A percentile compares a stretch with the other conserved stretches of the same genome.
Conservation (phyloP, 2,888 invertebrate genomes). For the Drosophila lutescens region DNA sequence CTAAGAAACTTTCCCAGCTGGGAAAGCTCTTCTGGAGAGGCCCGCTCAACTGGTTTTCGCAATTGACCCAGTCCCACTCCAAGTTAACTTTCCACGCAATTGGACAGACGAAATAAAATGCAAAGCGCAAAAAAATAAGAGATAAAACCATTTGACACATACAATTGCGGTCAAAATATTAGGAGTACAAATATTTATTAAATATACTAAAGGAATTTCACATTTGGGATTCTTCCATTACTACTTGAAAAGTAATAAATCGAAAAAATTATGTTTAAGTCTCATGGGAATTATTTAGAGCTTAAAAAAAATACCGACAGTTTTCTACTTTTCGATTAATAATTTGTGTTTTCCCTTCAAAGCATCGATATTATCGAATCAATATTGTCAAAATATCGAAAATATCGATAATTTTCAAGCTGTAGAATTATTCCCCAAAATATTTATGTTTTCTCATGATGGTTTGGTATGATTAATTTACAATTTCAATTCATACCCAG, state of each 20-base stretch:
- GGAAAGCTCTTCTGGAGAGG: conserved; percentile 25
- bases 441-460: no score
- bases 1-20: conserved; percentile 29
- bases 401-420: no score
- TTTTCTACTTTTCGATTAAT: no score
- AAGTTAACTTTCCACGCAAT: conserved; percentile 67
- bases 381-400: no score
- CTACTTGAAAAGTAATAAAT: no score
- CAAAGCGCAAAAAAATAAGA: conserved; percentile 20
- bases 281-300: not conserved
- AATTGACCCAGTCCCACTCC: conserved; percentile 67
- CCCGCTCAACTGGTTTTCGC: conserved; percentile 52
- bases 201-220: no score
- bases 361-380: no score
- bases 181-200: not conserved
- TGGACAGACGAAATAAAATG: conserved; percentile 48
- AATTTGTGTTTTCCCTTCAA: no score
- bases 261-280: not conserved
- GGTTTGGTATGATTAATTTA: not conserved
- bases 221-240: no score
- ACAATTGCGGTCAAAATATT: conserved; percentile 3
- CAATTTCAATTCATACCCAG: not conserved
- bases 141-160: conserved; percentile 4
- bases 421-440: not conserved
- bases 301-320: no score